Base-by-base conservation (phyloP, 1,140 invertebrate species). In the Panagrolaimus sp. region DNA sequence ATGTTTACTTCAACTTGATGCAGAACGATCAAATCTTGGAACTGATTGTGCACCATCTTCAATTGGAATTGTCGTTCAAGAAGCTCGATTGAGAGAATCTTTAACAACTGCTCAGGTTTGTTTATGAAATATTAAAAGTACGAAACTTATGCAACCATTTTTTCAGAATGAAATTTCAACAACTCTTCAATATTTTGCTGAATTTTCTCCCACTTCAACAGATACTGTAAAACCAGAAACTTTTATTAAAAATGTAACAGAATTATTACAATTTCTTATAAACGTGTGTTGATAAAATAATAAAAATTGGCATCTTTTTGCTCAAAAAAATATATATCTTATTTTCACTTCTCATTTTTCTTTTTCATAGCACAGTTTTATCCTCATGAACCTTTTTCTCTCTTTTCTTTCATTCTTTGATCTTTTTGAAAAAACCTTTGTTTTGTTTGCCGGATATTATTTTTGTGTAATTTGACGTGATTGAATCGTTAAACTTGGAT, bases 151-250 rank as follows among this genome's bases (percentile, higher is more conserved):
- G 21, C 21, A 12, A 48, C 2, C 5, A 15, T 24, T 12, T 12
- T 58, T 21, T 58, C 48, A 58, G 52, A 28, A 21, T 28, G 21
- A 58, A 28, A 58, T 58, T 12, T n/a, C 21, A 12, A n/a, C 21
- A 28, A 58, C 52, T 14, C 52, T 58, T 21, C 52, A n/a, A n/a
- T 58, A 58, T 24, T 58, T 58, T 58, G 52, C 52, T 21, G 52
- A 58, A 21, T 28, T 10, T 21, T 28, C 52, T 58, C 17, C 21
- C 17, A 58, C 52, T 12, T 2, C 52, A 17, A 21, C 21, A 26
- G 52, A 21, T 58, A 28, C 21, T 10, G 28, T 58, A 26, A 58
- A 58, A 28, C 52, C 52, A 2, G 52, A 58, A 58, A 28, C 14
- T 12, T 58, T 58, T 58, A 58, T 58, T 28, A 28, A 58, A 58